These are phyloP conservation scores for Cottoperca gobio DNA, from an alignment of 2,797 vertebrate genomes.

Conservation along the genomic window DNA sequence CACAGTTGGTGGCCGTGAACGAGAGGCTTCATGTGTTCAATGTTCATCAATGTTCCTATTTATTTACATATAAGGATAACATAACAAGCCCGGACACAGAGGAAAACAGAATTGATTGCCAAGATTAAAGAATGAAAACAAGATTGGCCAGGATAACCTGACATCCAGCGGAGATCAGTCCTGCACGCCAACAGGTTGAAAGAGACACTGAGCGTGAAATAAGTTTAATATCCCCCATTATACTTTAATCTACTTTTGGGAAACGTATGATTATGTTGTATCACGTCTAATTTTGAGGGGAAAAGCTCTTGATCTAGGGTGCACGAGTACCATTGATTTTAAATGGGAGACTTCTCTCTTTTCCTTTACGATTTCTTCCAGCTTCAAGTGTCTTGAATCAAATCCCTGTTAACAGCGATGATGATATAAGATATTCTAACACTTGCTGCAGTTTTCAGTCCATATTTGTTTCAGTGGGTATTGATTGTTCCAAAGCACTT, in stretches of 20 bases:
- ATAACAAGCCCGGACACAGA: slow-evolving; percentile 28
- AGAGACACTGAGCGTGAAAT: slow-evolving; percentile 39
- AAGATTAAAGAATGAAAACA: slow-evolving; percentile 67
- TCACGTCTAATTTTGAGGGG: slow-evolving; percentile 32
- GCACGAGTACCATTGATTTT: slow-evolving; percentile 41
- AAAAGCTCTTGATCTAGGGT: slow-evolving; percentile 37
- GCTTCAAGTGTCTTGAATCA: slow-evolving; percentile 34
- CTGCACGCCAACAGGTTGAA: slow-evolving; percentile 24
- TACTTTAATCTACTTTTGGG: slow-evolving; percentile 43
- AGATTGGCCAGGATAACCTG: slow-evolving; percentile 51
- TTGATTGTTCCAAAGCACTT: slow-evolving; percentile 20
- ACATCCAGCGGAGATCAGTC: slow-evolving; percentile 38
- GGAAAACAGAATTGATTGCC: slow-evolving; percentile 58
- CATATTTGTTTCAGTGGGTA: slow-evolving; percentile 32
- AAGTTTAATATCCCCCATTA: slow-evolving; percentile 29
- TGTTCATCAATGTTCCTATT: slow-evolving; percentile 39
- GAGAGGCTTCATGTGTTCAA: slow-evolving; percentile 42
- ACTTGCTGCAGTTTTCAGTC: background rate
- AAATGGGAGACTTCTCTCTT: slow-evolving; percentile 30
- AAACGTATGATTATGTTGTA: slow-evolving; percentile 45
- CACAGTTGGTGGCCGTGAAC: slow-evolving; percentile 51
- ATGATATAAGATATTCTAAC: slow-evolving; percentile 19
- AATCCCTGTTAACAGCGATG: slow-evolving; percentile 16
- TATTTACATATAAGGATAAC: slow-evolving; percentile 32
- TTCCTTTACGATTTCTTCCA: slow-evolving; percentile 19